These are phyloP conservation scores for Mythimna impura DNA, from an alignment of 2,888 invertebrate species.

Conservation along the genomic window DNA sequence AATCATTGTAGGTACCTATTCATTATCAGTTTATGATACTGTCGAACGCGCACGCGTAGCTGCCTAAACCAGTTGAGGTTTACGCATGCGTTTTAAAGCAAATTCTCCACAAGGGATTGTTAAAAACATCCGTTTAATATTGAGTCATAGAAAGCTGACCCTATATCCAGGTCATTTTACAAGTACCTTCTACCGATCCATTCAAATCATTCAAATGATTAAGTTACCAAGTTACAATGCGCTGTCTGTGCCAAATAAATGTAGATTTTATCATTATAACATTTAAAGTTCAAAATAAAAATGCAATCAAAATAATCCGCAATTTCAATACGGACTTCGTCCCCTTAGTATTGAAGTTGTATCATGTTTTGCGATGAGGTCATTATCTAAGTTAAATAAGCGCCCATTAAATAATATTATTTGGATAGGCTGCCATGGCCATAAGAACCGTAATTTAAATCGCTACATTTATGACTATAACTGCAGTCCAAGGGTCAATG, in stretches of 20 bases:
- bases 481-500: background rate
- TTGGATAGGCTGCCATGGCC: background rate
- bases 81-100: slow-evolving; percentile 11
- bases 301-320: slow-evolving; percentile 5
- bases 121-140: background rate
- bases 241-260: background rate
- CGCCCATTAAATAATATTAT: background rate
- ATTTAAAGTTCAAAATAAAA: slow-evolving; percentile 28
- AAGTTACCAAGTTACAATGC: background rate
- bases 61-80: too few species aligned
- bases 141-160: background rate
- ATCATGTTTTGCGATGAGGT: slow-evolving; percentile 12
- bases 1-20: background rate
- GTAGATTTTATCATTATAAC: background rate
- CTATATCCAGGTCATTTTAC: background rate
- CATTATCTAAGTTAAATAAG: slow-evolving; percentile 1
- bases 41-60: too few species aligned
- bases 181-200: background rate
- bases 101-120: background rate
- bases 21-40: background rate
- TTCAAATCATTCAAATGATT: slow-evolving; percentile 12
- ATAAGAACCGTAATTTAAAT: background rate
- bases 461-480: background rate
- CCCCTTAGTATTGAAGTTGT: slow-evolving; percentile 21
- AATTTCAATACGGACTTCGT: slow-evolving; percentile 23